These are phyloP conservation scores for Ypsolopha sequella DNA, from an alignment of 2,888 invertebrate species.

Conservation along the genomic window DNA sequence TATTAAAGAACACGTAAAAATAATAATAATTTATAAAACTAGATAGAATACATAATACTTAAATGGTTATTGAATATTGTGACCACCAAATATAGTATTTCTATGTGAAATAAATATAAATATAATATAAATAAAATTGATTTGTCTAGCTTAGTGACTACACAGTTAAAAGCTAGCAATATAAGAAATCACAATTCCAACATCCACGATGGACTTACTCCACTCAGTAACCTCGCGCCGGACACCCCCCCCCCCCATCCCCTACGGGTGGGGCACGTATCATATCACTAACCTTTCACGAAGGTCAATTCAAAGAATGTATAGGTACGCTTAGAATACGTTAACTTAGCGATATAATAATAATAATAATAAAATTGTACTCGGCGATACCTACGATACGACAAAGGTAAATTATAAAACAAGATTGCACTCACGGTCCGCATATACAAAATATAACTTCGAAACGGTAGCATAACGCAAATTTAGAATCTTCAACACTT, in stretches of 20 bases:
- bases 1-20: neutral
- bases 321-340: conserved; percentile 64
- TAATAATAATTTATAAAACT: neutral
- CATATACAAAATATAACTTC: conserved; percentile 32
- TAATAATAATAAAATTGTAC: conserved; percentile 53
- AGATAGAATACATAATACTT: conserved; percentile 5
- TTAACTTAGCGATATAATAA: conserved; percentile 48
- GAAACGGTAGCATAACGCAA: conserved; percentile 38
- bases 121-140: conserved; percentile 30
- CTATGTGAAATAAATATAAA: conserved; percentile 45
- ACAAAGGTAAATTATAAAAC: conserved; percentile 33
- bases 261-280: conserved; percentile 24
- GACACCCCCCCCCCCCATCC: too few species aligned
- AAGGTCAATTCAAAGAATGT: conserved; percentile 70
- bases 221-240: too few species aligned
- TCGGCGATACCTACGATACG: conserved; percentile 48
- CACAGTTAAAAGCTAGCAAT: conserved; percentile 56
- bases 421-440: conserved; percentile 46
- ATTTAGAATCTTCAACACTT: conserved; percentile 62
- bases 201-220: conserved; percentile 29
- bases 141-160: conserved; percentile 60
- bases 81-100: conserved; percentile 35
- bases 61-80: conserved; percentile 29
- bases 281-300: conserved; percentile 69
- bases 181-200: conserved; percentile 61